A percentile compares a stretch with the other conserved stretches of the same genome.
Conservation (phyloP, 2,113 vertebrate genomes). For the Atractosteus spatula region DNA sequence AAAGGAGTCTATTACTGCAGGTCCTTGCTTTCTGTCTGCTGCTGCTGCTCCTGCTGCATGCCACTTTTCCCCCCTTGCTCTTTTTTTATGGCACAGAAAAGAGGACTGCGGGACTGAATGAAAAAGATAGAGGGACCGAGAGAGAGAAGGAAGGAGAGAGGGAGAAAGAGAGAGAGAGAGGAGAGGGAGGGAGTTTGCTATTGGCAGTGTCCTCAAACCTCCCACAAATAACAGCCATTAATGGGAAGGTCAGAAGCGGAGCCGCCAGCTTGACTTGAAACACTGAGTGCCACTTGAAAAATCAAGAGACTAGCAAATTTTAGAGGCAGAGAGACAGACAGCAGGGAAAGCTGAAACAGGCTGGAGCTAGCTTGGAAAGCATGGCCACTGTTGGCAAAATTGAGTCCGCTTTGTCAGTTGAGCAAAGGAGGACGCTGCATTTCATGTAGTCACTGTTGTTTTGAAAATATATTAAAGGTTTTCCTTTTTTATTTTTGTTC, state of each 20-base stretch:
- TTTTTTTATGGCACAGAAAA: constrained; percentile 35
- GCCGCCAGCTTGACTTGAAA: constrained; percentile 87
- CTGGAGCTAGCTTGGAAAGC: constrained; percentile 76
- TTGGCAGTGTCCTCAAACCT: constrained; percentile 89
- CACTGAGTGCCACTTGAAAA: constrained; percentile 93
- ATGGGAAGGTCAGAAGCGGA: constrained; percentile 90
- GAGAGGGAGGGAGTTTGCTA: constrained; percentile 73
- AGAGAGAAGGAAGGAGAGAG: constrained; percentile 35
- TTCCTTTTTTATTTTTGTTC: constrained; percentile 67
- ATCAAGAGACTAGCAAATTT: constrained; percentile 92
- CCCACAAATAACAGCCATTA: constrained; percentile 98
- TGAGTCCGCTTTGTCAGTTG: constrained; percentile 67
- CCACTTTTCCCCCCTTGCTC: constrained; percentile 56
- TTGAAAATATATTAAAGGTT: constrained; percentile 42
- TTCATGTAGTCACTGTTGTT: constrained; percentile 50
- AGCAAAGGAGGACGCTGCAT: constrained; percentile 75
- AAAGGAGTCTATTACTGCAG: constrained; percentile 92
- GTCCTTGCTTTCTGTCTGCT: constrained; percentile 67
- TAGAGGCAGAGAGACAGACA: constrained; percentile 27
- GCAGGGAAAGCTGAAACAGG: constrained; percentile 68
- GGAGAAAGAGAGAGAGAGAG: constrained; percentile 43
- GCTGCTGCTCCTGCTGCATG: constrained; percentile 53
- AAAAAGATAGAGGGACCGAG: constrained; percentile 24
- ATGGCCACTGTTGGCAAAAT: constrained; percentile 73
- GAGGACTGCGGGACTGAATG: constrained; percentile 46